Conservation (phyloP, 2,113 vertebrate genomes). For the Lontra canadensis region DNA sequence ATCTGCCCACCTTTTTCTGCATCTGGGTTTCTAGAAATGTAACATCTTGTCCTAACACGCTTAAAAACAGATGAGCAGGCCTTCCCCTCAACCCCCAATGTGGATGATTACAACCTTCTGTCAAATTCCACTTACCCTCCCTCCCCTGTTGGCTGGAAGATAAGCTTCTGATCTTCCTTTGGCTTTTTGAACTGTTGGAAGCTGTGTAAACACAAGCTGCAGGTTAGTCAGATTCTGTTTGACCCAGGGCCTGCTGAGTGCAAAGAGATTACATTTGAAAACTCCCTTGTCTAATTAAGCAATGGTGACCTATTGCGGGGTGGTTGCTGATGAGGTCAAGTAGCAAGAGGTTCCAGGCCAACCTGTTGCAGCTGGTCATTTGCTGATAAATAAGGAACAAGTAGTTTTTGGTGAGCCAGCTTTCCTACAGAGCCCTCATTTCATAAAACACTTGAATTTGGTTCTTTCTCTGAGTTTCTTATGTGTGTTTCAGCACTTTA, state of each 20-base stretch:
- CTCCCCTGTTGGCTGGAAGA: conserved; percentile 79
- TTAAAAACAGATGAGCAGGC: conserved; percentile 81
- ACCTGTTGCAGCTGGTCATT: conserved; percentile 71
- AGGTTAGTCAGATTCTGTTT: conserved; percentile 79
- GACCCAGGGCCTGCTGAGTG: conserved; percentile 82
- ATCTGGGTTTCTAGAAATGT: conserved; percentile 72
- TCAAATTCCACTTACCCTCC: conserved; percentile 71
- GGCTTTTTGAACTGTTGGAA: conserved; percentile 86
- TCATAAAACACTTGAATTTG: conserved; percentile 31
- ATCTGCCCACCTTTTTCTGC: conserved; percentile 78
- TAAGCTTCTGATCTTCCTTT: conserved; percentile 85
- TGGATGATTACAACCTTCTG: conserved; percentile 85
- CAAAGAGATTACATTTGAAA: conserved; percentile 79
- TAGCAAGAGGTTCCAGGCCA: conserved; percentile 60
- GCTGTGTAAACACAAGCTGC: conserved; percentile 83
- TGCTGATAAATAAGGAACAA: conserved; percentile 61
- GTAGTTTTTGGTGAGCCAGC: conserved; percentile 35
- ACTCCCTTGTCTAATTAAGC: conserved; percentile 67
- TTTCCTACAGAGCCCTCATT: conserved; percentile 44
- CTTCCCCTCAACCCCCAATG: conserved; percentile 76
- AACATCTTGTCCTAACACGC: conserved; percentile 82
- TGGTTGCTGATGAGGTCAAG: conserved; percentile 71
- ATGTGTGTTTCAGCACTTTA: not conserved
- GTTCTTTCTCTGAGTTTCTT: not conserved
- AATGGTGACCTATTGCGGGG: conserved; percentile 72